Evolutionary conservation across 2,113 vertebrate species (phyloP).

Genomic region (Mellivora capensis): DNA sequence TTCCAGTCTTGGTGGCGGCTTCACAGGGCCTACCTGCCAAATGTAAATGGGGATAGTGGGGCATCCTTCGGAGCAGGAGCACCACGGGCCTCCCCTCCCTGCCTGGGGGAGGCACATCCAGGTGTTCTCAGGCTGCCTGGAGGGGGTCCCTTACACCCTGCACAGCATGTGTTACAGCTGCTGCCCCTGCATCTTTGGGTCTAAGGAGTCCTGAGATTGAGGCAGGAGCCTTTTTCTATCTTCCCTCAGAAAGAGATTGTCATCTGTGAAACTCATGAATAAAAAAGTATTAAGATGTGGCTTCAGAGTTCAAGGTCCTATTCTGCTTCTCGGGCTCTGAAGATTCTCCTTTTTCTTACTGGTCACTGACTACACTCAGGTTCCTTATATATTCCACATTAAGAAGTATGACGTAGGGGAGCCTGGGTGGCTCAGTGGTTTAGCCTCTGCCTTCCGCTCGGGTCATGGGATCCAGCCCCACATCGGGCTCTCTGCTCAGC

Average conservation of each 20-base stretch:
- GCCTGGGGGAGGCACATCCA: background rate
- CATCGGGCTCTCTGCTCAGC: no score
- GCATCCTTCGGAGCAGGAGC: background rate
- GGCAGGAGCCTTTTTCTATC: background rate
- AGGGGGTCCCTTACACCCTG: background rate
- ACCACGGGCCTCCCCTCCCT: background rate
- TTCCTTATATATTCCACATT: background rate
- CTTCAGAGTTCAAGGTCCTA: background rate
- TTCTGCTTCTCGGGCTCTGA: background rate
- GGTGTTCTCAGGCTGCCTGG: background rate
- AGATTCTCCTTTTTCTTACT: background rate
- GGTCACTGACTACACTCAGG: background rate
- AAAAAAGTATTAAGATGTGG: background rate
- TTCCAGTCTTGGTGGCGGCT: background rate
- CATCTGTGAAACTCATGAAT: background rate
- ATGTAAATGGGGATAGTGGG: background rate
- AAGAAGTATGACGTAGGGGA: background rate
- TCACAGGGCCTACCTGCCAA: background rate
- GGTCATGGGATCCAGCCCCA: no score
- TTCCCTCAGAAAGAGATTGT: background rate
- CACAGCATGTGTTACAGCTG: background rate
- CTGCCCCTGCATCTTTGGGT: background rate
- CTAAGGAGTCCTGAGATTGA: background rate
- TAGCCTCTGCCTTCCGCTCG: no score
- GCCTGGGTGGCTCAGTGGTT: no score